Conservation (phyloP, 2,888 invertebrate genomes). For the Rapana venosa region DNA sequence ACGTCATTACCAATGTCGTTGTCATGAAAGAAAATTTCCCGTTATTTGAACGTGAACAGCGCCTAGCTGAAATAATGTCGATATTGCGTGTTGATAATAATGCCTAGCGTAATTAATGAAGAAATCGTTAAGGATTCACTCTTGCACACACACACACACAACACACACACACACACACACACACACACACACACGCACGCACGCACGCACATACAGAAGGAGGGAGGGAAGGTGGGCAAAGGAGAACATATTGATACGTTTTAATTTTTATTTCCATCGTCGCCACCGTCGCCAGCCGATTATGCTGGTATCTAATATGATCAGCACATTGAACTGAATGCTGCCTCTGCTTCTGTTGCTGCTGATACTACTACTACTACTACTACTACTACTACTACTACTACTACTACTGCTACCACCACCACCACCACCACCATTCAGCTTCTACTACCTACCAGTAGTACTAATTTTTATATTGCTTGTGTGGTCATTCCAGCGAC, state of each 20-base stretch:
- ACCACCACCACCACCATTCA: too few relatives aligned
- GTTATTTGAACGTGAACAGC: background rate
- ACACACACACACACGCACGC: constrained; percentile 6
- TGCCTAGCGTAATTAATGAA: background rate
- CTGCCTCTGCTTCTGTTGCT: too few relatives aligned
- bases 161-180: constrained; percentile 26
- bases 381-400: too few relatives aligned
- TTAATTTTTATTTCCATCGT: background rate
- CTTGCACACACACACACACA: constrained; percentile 10
- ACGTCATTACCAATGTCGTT: background rate
- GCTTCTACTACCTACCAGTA: too few relatives aligned
- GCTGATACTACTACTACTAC: too few relatives aligned
- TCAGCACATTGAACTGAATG: too few relatives aligned
- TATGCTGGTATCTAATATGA: too few relatives aligned
- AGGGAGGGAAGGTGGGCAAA: background rate
- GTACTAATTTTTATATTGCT: too few relatives aligned
- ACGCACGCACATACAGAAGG: background rate
- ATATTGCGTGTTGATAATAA: background rate
- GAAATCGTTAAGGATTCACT: background rate
- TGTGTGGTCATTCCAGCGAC: too few relatives aligned
- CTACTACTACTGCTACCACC: too few relatives aligned
- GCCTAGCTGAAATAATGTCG: background rate
- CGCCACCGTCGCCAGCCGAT: too few relatives aligned
- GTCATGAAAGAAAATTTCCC: background rate
- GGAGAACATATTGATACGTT: background rate